Percentiles rank a stretch among this genome's conserved stretches.
phyloP scores from a whole-genome alignment of 37 sponge, comb jelly and placozoan species.

The Eunapius fragilis region DNA sequence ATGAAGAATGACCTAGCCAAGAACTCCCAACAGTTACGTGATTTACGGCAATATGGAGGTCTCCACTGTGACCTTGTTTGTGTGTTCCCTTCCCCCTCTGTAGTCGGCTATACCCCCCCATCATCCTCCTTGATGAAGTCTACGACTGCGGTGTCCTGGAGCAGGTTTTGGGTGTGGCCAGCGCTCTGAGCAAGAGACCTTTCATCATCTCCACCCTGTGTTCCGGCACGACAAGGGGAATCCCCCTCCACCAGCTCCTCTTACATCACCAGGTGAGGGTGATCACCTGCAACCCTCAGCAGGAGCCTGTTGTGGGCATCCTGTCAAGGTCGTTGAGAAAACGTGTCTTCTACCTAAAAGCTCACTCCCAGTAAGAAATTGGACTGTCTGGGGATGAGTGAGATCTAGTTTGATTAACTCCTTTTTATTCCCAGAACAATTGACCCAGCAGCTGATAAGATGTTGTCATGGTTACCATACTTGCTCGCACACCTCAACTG shows the following conservation, averaged over 20 bases:
- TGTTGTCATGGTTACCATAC: slow-evolving; percentile 72
- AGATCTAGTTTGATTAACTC: not conserved
- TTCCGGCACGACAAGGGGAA: slow-evolving; percentile 42
- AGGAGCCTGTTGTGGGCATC: slow-evolving; percentile 61
- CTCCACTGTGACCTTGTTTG: not conserved
- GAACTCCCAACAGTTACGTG: slow-evolving; percentile 28
- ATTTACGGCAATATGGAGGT: no score
- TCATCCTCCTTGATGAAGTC: slow-evolving; percentile 56
- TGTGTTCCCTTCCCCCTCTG: not conserved
- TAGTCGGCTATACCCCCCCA: slow-evolving; percentile 42
- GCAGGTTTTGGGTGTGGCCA: slow-evolving; percentile 46
- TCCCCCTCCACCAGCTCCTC: slow-evolving; percentile 67
- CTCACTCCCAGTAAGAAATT: slow-evolving; percentile 40
- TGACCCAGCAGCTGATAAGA: slow-evolving; percentile 43
- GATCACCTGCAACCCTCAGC: slow-evolving; percentile 70
- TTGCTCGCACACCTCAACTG: slow-evolving; percentile 60
- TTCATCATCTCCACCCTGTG: slow-evolving; percentile 72
- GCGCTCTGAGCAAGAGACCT: slow-evolving; percentile 26
- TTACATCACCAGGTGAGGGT: slow-evolving; percentile 69
- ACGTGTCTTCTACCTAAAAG: slow-evolving; percentile 66
- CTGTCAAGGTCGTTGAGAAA: slow-evolving; percentile 75
- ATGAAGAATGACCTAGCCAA: slow-evolving; percentile 41
- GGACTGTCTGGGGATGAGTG: not conserved
- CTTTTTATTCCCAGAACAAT: slow-evolving; percentile 9
- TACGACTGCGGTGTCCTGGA: slow-evolving; percentile 57